Conservation (phyloP, 2,113 vertebrate genomes). For the Chaetodon auriga region DNA sequence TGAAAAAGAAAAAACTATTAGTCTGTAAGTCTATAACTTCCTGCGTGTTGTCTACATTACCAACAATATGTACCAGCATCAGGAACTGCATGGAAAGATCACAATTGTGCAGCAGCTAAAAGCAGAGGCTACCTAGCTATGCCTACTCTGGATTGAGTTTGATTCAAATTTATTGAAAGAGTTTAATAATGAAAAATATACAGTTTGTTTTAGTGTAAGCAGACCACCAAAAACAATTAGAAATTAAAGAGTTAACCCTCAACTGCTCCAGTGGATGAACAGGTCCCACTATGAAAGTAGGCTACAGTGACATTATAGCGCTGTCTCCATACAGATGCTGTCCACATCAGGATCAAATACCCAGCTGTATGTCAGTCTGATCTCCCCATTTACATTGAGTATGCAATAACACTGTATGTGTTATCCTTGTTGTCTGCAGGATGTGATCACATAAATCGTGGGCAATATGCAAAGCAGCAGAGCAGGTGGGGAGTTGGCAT, state of each 20-base stretch:
- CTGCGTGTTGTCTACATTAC: no score
- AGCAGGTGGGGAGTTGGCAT: slow-evolving; percentile 15
- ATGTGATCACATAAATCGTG: slow-evolving; percentile 4
- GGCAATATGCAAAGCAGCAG: slow-evolving; percentile 28
- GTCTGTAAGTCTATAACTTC: no score
- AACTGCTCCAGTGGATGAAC: background rate
- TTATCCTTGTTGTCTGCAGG: slow-evolving; percentile 4
- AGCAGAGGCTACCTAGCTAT: background rate
- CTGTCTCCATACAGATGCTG: background rate
- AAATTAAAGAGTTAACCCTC: background rate
- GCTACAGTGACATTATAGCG: background rate
- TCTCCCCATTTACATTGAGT: background rate
- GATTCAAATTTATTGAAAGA: background rate
- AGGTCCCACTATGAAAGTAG: background rate
- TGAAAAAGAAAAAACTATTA: no score
- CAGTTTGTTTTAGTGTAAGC: background rate
- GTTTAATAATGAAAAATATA: background rate
- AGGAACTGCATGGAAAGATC: no score
- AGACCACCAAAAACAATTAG: background rate
- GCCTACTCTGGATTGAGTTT: no score
- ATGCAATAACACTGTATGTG: background rate
- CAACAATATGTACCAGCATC: no score
- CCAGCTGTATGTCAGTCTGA: background rate
- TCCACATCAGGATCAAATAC: slow-evolving; percentile 8
- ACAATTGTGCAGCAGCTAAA: background rate